phyloP scores from a whole-genome alignment of 2,113 vertebrate species.

The Passer domesticus region DNA sequence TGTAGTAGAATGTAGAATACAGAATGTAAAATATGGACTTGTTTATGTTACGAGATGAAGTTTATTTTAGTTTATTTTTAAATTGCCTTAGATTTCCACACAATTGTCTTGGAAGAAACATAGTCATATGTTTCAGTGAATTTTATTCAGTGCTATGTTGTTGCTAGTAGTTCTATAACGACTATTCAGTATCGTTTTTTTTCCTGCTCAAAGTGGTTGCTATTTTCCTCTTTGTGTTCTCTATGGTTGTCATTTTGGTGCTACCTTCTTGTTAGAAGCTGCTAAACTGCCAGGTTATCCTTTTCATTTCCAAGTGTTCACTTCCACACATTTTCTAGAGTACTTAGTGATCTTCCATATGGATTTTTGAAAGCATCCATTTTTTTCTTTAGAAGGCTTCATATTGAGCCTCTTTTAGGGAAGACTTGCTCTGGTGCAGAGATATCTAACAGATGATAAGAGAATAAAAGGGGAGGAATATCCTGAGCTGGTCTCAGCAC shows the following conservation, averaged over 20 bases:
- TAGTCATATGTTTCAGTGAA: neutral
- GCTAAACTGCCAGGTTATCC: neutral
- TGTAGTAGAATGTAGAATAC: neutral
- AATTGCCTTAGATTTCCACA: neutral
- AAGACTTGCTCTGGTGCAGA: neutral
- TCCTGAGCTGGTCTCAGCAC: neutral
- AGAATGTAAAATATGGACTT: neutral
- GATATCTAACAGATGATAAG: neutral
- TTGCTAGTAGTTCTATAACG: neutral
- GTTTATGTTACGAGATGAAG: neutral
- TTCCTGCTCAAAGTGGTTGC: neutral
- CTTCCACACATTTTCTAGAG: neutral
- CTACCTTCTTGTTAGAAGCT: rapidly evolving
- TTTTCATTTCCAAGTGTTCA: neutral
- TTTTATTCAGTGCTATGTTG: neutral
- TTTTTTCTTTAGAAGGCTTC: neutral
- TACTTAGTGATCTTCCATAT: neutral
- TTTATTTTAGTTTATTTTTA: neutral
- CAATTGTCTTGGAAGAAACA: neutral
- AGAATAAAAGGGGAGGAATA: neutral
- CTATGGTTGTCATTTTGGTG: neutral
- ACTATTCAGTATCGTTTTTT: neutral
- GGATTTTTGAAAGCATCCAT: neutral
- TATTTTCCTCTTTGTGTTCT: neutral
- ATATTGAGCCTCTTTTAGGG: neutral